Base-by-base conservation (phyloP, 2,888 invertebrate species). In the Philereme transversata region DNA sequence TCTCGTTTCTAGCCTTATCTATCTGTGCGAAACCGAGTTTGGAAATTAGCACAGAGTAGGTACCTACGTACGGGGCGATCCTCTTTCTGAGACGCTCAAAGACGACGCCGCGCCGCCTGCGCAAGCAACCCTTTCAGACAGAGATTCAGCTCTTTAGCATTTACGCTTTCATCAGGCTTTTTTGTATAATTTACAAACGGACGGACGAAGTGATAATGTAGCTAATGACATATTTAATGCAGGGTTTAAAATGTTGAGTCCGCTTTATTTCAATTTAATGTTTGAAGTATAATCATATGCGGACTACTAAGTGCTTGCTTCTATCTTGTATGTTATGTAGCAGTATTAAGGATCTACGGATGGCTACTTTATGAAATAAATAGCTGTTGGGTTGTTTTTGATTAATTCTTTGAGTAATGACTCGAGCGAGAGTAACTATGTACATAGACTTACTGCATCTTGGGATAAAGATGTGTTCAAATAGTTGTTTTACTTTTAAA, bases 21-120 rank as follows among this genome's bases (percentile, higher is more conserved):
- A 90, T 90, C 91, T 90, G 87, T 82, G 84, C 82, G 84, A 86
- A 86, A 87, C 88, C 87, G 90, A 87, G 81, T 91, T 91, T 88
- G 88, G 86, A 87, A 92, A 92, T 91, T 91, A 90, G 91, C 90
- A 84, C 85, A 76, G 81, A 81, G 79, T 88, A n/a, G n/a, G n/a
- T n/a, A n/a, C n/a, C n/a, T n/a, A 83, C 84, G 77, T 22, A 83
- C 84, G 77, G 81, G 79, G 78, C 76, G 82, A 82, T 82, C 84
- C 84, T 83, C 82, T 81, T 80, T 76, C 77, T 73, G 60, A 47
- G 54, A 45, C 47, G 74, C 74, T 77, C 79, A 78, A 78, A 78
- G 80, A 78, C 73, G 54, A 43, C 51, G 36, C 43, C 48, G 22
- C 47, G 84, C 79, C 87, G 90, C 88, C 77, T 86, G 88, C 90